These are phyloP conservation scores for Phymanthus crucifer DNA, from an alignment of 92 coral and sea anemone species.

Conservation along the genomic window DNA sequence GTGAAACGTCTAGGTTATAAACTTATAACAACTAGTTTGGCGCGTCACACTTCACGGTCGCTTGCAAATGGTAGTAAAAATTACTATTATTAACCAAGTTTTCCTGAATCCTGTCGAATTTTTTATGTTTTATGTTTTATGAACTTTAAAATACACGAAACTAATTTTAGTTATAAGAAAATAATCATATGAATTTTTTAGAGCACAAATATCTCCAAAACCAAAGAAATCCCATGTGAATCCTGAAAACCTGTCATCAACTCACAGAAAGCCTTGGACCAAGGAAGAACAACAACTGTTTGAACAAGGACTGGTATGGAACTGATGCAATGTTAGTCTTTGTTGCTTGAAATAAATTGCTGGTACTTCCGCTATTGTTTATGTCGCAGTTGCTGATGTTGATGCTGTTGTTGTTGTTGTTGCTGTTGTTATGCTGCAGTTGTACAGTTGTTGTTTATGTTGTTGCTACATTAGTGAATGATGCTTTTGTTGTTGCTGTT, in stretches of 20 bases:
- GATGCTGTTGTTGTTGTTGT: too few relatives aligned
- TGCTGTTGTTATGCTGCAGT: too few relatives aligned
- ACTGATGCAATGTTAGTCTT: not conserved
- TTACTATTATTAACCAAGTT: too few relatives aligned
- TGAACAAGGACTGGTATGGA: constrained; percentile 70
- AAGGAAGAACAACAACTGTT: constrained; percentile 69
- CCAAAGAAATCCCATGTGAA: constrained; percentile 13
- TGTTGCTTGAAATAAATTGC: not conserved
- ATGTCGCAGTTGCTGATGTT: not conserved
- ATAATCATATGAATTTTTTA: not conserved
- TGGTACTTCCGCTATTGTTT: not conserved
- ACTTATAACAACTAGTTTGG: too few relatives aligned
- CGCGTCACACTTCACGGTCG: too few relatives aligned
- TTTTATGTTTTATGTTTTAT: not conserved
- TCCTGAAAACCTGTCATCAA: constrained; percentile 10
- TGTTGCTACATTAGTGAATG: too few relatives aligned
- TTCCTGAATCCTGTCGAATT: too few relatives aligned
- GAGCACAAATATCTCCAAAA: constrained; percentile 13
- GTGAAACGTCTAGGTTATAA: too few relatives aligned
- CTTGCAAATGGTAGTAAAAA: too few relatives aligned
- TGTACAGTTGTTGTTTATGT: too few relatives aligned
- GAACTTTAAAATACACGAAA: not conserved
- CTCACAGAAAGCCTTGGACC: constrained; percentile 82
- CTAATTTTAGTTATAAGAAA: too few relatives aligned
- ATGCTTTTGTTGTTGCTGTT: too few relatives aligned